phyloP scores from a whole-genome alignment of 1,140 invertebrate genomes.

The Gryon sp. region DNA sequence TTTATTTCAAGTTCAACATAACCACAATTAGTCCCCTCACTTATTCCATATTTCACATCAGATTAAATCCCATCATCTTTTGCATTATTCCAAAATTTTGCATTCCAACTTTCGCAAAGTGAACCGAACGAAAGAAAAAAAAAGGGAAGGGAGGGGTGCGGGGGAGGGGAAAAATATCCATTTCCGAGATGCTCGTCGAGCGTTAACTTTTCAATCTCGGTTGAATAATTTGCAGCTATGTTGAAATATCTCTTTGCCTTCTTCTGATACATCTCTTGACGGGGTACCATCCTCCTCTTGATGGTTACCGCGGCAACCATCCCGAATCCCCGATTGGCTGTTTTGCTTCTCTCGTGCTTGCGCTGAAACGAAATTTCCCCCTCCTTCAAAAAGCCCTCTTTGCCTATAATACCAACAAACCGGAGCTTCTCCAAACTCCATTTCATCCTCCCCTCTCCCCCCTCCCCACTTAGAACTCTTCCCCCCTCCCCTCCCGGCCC shows the following conservation, averaged over 20 bases:
- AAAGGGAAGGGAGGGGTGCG: no score
- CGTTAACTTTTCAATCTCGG: constrained; percentile 80
- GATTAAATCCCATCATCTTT: no score
- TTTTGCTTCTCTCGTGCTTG: constrained; percentile 58
- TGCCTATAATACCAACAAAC: constrained; percentile 52
- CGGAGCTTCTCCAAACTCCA: no score
- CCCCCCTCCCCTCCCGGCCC: no score
- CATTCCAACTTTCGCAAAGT: no score
- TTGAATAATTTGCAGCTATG: constrained; percentile 74
- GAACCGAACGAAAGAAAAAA: no score
- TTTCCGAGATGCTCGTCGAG: constrained; percentile 47
- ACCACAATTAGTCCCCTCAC: no score
- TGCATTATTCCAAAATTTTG: no score
- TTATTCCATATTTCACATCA: no score
- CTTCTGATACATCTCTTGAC: constrained; percentile 53
- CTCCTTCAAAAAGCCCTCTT: constrained; percentile 49
- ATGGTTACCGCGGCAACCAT: constrained; percentile 79
- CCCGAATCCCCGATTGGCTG: constrained; percentile 76
- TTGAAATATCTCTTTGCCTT: constrained; percentile 54
- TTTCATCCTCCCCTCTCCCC: constrained; percentile 15
- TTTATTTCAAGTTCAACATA: no score
- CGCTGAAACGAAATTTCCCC: constrained; percentile 57
- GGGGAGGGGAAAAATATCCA: constrained; percentile 58
- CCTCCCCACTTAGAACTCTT: no score
- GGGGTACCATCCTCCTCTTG: constrained; percentile 56